Evolutionary conservation across 2,888 invertebrate genomes (phyloP).

Genomic region (Nomada flava): DNA sequence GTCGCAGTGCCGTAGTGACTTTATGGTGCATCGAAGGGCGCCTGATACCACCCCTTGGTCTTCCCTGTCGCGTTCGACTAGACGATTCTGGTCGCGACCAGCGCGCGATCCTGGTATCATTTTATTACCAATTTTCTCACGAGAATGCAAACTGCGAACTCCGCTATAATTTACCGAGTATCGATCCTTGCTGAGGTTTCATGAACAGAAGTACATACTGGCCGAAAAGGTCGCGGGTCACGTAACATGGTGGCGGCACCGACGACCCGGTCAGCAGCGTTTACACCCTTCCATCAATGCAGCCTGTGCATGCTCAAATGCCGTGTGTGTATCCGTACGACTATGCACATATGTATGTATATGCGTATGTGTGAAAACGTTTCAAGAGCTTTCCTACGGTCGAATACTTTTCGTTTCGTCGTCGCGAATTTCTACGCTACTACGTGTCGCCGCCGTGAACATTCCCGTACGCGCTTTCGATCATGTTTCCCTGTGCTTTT

Average conservation of each 20-base stretch:
- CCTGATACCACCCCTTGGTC: slow-evolving; percentile 32
- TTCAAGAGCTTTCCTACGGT: slow-evolving; percentile 5
- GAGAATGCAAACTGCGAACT: slow-evolving; percentile 30
- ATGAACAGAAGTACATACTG: background rate
- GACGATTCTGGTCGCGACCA: background rate
- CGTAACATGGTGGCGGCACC: no score
- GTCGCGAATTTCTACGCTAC: slow-evolving; percentile 14
- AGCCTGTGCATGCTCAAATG: background rate
- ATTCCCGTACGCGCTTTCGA: slow-evolving; percentile 1
- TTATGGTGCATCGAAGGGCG: slow-evolving; percentile 43
- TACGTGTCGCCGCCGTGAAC: background rate
- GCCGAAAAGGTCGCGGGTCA: no score
- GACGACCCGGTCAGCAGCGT: slow-evolving; percentile 3
- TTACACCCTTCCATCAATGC: slow-evolving; percentile 10
- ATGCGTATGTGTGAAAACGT: background rate
- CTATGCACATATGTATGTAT: no score
- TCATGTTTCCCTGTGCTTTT: slow-evolving; percentile 20
- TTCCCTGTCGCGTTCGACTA: background rate
- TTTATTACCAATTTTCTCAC: slow-evolving; percentile 44
- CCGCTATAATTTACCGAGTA: slow-evolving; percentile 51
- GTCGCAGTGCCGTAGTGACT: slow-evolving; percentile 72
- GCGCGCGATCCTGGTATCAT: slow-evolving; percentile 2
- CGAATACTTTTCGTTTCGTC: slow-evolving; percentile 6
- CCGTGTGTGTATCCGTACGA: background rate
- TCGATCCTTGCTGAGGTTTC: slow-evolving; percentile 51